These are phyloP conservation scores for Beaufortia kweichowensis DNA, from an alignment of 2,113 vertebrate genomes.

Conservation along the genomic window DNA sequence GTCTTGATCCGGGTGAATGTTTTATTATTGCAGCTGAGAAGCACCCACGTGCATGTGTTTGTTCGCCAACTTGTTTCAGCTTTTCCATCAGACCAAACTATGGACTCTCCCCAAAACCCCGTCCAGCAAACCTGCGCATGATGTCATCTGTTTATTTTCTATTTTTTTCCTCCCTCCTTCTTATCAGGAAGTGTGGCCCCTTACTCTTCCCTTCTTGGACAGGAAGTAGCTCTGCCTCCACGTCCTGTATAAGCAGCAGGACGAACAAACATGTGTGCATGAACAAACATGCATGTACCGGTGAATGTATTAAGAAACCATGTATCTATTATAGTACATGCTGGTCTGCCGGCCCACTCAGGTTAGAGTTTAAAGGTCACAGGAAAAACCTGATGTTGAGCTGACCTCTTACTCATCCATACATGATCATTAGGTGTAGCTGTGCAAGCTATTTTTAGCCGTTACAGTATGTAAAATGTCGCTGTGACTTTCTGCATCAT, in stretches of 20 bases:
- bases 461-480: not conserved
- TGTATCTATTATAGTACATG: slow-evolving; percentile 30
- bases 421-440: not conserved
- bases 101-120: slow-evolving; percentile 42
- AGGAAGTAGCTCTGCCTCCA: slow-evolving; percentile 69
- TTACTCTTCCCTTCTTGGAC: slow-evolving; percentile 69
- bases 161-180: slow-evolving; percentile 47
- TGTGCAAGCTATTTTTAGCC: not conserved
- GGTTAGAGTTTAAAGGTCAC: slow-evolving; percentile 34
- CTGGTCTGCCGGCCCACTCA: slow-evolving; percentile 23
- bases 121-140: slow-evolving; percentile 51
- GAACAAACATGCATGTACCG: not conserved
- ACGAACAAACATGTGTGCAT: slow-evolving; percentile 21
- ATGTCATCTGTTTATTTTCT: slow-evolving; percentile 57
- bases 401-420: slow-evolving; percentile 50
- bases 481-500: not conserved
- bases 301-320: slow-evolving; percentile 38
- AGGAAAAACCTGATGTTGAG: slow-evolving; percentile 42
- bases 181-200: slow-evolving; percentile 55
- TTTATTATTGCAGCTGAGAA: slow-evolving; percentile 57
- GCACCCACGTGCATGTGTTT: slow-evolving; percentile 28
- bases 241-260: slow-evolving; percentile 65
- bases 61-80: slow-evolving; percentile 43
- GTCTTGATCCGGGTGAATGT: slow-evolving; percentile 37
- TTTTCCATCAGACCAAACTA: slow-evolving; percentile 46